Evolutionary conservation across 2,888 invertebrate species (phyloP), one percentile per base, ranked within the genome.

Genomic region (Schizaphis graminum): DNA sequence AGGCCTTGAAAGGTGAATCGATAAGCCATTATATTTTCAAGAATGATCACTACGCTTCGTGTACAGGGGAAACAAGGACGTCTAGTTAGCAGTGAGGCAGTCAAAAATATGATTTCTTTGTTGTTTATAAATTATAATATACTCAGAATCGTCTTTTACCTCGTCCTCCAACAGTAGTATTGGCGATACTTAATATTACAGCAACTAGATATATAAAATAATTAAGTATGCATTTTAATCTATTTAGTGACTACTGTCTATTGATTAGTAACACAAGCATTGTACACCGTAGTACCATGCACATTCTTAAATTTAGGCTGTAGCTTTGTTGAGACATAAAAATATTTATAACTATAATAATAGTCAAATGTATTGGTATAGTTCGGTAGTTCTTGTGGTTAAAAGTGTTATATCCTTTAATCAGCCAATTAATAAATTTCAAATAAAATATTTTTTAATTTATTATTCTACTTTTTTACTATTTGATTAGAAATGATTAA

Each of bases 1-100:
- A 8, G 53, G 24, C 91, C 85, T 91, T 91, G 91, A 91, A 57
- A 85, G 47, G 10, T 24, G 44, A 85, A 91, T 85, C 56, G 41
- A 57, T 91, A 91, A 86, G 85, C 44, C 24, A 86, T 91, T 91
- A 57, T 35, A 91, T 91, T 57, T 91, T 91, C 44, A 91, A 57
- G 44, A 85, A 91, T 85, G 56, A 91, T 91, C 86, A 85, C 85
- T 44, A 8, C 44, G 67, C 35, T 13, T 0, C 35, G 24, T 24
- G 24, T n/a, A 84, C 26, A 77, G 10, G 91, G 67, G 26, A 77
- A 84, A 91, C 91, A 85, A 91, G 85, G 91, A 91, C 91, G 44
- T 86, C n/a, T 91, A 57, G 56, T 57, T 86, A 26, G 21, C 0
- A 24, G 21, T 91, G n/a, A 26, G 41, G 5, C 26, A 57, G 77